phyloP scores from a whole-genome alignment of 2,888 invertebrate species.

The Pegoplata infirma region DNA sequence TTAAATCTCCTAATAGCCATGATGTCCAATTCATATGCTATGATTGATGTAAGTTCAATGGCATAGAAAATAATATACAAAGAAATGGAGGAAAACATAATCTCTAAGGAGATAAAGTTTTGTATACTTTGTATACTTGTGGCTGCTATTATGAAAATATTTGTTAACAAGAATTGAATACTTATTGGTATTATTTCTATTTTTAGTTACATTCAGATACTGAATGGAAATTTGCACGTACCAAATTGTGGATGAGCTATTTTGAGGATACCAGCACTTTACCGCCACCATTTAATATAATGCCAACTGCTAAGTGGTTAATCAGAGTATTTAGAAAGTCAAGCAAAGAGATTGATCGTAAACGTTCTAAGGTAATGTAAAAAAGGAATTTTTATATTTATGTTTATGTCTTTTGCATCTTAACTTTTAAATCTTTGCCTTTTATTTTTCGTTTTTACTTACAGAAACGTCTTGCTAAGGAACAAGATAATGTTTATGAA shows the following conservation, averaged over 20 bases:
- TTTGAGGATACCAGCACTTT: slow-evolving; percentile 94
- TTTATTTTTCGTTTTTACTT: neutral
- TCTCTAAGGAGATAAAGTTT: slow-evolving; percentile 15
- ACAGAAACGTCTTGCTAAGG: slow-evolving; percentile 81
- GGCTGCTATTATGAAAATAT: slow-evolving; percentile 4
- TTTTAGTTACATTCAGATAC: slow-evolving; percentile 92
- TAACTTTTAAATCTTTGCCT: neutral
- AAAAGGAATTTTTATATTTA: neutral
- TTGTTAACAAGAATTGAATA: too few relatives aligned
- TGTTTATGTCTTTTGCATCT: neutral
- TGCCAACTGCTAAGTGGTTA: slow-evolving; percentile 91
- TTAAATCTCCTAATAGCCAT: slow-evolving; percentile 97
- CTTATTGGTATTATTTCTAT: neutral
- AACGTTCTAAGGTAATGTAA: slow-evolving; percentile 73
- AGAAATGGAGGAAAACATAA: slow-evolving; percentile 26
- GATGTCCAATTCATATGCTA: slow-evolving; percentile 98
- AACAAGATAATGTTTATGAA: slow-evolving; percentile 85
- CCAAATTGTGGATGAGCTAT: slow-evolving; percentile 96
- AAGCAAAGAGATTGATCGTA: slow-evolving; percentile 78
- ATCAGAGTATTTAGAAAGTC: slow-evolving; percentile 83
- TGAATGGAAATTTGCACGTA: slow-evolving; percentile 98
- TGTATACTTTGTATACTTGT: slow-evolving; percentile 2
- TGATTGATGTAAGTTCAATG: slow-evolving; percentile 87
- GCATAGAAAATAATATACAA: neutral
- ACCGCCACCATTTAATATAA: slow-evolving; percentile 95